Conservation (phyloP, 2,888 invertebrate species). For the Caenorhabditis zanzibari region DNA sequence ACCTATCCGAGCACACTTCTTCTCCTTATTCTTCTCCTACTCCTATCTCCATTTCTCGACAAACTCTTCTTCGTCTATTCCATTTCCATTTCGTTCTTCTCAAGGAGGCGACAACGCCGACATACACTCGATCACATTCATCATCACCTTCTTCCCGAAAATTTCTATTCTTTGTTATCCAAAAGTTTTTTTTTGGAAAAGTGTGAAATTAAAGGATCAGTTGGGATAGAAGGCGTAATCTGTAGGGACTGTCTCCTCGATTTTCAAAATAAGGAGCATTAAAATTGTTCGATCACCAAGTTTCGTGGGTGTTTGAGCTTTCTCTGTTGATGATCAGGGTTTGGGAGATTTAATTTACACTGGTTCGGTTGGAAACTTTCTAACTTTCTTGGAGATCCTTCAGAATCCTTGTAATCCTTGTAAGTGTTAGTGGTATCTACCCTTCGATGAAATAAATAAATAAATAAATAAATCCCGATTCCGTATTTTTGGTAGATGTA, state of each 20-base stretch:
- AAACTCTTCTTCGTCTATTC: constrained; percentile 48
- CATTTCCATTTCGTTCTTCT: constrained; percentile 45
- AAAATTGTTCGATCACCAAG: too few species aligned
- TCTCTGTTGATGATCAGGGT: too few species aligned
- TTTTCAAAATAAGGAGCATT: neutral
- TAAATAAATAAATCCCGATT: too few species aligned
- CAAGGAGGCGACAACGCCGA: constrained; percentile 28
- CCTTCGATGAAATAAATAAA: too few species aligned
- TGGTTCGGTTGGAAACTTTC: too few species aligned
- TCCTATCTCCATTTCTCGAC: constrained; percentile 27
- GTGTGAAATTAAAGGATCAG: neutral
- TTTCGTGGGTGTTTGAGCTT: too few species aligned
- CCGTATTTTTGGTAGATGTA: too few species aligned
- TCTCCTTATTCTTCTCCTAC: too few species aligned
- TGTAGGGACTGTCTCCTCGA: neutral
- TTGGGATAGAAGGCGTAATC: neutral
- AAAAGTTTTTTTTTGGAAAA: constrained; percentile 4
- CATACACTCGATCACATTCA: constrained; percentile 43
- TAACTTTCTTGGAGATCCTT: too few species aligned
- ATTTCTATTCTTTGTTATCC: constrained; percentile 22
- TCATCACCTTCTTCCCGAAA: constrained; percentile 18
- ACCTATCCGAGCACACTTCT: constrained; percentile 53
- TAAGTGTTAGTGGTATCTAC: too few species aligned
- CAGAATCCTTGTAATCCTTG: too few species aligned
- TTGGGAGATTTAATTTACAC: too few species aligned